Conservation (phyloP, 2,113 vertebrate genomes). For the Taxidea taxus region DNA sequence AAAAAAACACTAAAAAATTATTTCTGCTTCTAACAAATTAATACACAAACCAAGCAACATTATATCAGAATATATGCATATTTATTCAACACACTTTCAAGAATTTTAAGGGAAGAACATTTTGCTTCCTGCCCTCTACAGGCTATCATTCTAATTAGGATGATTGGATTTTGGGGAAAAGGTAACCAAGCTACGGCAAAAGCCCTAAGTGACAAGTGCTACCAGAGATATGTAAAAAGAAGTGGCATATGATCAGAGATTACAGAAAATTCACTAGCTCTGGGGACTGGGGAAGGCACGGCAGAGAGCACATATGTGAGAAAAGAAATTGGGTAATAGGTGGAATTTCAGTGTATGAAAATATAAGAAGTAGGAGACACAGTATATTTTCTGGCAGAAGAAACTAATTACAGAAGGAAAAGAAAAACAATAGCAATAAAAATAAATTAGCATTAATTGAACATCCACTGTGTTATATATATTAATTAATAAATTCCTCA, state of each 20-base stretch:
- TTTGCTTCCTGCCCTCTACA: background rate
- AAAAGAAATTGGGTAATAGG: background rate
- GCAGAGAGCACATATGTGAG: background rate
- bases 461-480: background rate
- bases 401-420: background rate
- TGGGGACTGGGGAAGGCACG: background rate
- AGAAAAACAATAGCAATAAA: background rate
- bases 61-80: background rate
- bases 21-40: slow-evolving; percentile 16
- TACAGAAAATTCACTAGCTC: background rate
- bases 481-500: background rate
- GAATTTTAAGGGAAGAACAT: background rate
- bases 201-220: background rate
- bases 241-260: background rate
- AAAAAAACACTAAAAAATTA: background rate
- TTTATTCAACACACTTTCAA: background rate
- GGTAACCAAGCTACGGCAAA: background rate
- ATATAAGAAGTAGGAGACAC: background rate
- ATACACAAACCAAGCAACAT: background rate
- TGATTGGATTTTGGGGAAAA: background rate
- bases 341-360: background rate
- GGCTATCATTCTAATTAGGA: background rate
- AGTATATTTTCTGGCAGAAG: background rate
- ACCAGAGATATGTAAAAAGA: background rate
- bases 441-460: background rate